Evolutionary conservation across 2,113 vertebrate species (phyloP).

Genomic region (Struthio camelus): DNA sequence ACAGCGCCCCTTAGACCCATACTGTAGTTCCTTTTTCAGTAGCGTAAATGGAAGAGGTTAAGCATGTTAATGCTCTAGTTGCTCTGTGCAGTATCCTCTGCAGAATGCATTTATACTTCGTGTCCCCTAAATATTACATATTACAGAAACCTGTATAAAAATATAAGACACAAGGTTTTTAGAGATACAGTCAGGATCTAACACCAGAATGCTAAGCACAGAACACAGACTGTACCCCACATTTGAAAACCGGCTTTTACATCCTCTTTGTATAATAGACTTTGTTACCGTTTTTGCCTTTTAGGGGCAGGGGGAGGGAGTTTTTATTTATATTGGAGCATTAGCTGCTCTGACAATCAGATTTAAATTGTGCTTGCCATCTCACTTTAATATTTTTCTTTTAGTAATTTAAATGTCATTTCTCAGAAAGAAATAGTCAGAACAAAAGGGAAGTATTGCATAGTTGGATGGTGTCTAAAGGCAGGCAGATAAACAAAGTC

Average conservation of each 20-base stretch:
- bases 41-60: background rate
- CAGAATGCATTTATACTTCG: background rate
- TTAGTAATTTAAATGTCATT: constrained; percentile 45
- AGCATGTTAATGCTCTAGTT: background rate
- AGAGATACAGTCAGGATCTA: background rate
- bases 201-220: background rate
- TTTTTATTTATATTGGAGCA: background rate
- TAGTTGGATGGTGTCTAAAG: background rate
- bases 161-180: background rate
- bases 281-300: background rate
- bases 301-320: background rate
- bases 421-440: constrained; percentile 52
- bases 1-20: background rate
- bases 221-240: background rate
- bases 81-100: background rate
- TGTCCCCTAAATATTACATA: background rate
- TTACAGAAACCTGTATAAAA: background rate
- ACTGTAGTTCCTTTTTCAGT: background rate
- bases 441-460: constrained; percentile 27
- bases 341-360: background rate
- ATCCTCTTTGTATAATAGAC: background rate
- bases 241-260: background rate
- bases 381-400: constrained; percentile 37
- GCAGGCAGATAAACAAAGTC: constrained; percentile 43
- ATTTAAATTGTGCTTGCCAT: constrained; percentile 2